phyloP scores from a whole-genome alignment of 2,113 vertebrate species.

The Neolamprologus fasciatus region DNA sequence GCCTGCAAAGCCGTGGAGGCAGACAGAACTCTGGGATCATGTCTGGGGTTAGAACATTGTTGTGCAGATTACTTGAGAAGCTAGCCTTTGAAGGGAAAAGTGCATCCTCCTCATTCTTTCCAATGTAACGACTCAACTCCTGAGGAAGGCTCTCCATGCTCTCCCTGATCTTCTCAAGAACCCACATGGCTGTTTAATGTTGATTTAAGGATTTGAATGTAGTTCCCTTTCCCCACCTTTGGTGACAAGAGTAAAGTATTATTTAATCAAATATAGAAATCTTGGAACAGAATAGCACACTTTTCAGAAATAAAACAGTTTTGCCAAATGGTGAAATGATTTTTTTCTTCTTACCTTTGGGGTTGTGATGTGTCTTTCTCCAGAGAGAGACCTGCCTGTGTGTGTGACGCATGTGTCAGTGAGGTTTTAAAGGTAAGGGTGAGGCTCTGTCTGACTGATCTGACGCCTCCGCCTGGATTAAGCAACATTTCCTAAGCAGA shows the following conservation, averaged over 20 bases:
- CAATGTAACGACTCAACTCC: slow-evolving; percentile 35
- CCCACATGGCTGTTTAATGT: slow-evolving; percentile 46
- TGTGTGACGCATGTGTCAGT: background rate
- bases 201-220: background rate
- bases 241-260: background rate
- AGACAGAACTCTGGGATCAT: slow-evolving; percentile 74
- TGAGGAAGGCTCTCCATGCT: slow-evolving; percentile 46
- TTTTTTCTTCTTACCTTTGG: slow-evolving; percentile 18
- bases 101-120: slow-evolving; percentile 30
- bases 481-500: background rate
- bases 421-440: slow-evolving; percentile 32
- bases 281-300: background rate
- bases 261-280: background rate
- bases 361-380: background rate
- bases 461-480: background rate
- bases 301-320: background rate
- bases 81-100: slow-evolving; percentile 20
- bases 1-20: slow-evolving; percentile 61
- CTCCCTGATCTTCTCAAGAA: slow-evolving; percentile 52
- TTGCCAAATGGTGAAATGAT: background rate
- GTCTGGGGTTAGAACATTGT: slow-evolving; percentile 72
- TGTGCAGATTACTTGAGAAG: slow-evolving; percentile 48
- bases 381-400: background rate
- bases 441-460: background rate
- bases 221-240: background rate